Evolutionary conservation across 1,140 invertebrate species (phyloP).

Genomic region (Lanistes nyassanus): DNA sequence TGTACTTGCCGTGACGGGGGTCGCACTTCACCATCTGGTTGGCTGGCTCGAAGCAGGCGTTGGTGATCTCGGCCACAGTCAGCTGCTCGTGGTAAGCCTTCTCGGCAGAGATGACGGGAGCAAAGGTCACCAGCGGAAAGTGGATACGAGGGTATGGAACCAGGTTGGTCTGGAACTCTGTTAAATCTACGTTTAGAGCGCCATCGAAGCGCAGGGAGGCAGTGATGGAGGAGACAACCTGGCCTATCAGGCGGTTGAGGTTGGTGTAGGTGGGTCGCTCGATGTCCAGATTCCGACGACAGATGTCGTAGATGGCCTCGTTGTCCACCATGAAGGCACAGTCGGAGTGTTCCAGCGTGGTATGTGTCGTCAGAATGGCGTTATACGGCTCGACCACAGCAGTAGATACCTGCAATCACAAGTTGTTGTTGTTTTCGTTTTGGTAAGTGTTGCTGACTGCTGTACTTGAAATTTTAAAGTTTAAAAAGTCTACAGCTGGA

Average conservation of each 20-base stretch:
- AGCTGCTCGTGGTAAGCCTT: conserved; percentile 60
- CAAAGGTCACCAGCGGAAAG: conserved; percentile 46
- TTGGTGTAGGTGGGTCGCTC: conserved; percentile 74
- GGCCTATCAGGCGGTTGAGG: conserved; percentile 52
- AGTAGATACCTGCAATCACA: conserved; percentile 51
- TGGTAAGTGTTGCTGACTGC: background rate
- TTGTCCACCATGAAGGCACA: conserved; percentile 78
- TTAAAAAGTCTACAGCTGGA: background rate
- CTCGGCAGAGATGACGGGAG: conserved; percentile 46
- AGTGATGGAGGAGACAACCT: background rate
- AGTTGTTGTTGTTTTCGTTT: conserved; percentile 27
- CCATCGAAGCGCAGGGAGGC: conserved; percentile 66
- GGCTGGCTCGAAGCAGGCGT: conserved; percentile 80
- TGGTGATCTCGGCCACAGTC: conserved; percentile 80
- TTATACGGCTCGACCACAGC: conserved; percentile 56
- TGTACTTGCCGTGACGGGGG: conserved; percentile 85
- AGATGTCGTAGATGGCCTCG: conserved; percentile 92
- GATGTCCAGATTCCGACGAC: conserved; percentile 85
- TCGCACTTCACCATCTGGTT: conserved; percentile 93
- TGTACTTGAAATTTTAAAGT: background rate
- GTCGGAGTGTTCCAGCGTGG: conserved; percentile 55
- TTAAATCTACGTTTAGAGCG: conserved; percentile 54
- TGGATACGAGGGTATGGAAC: conserved; percentile 53
- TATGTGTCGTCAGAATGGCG: conserved; percentile 39
- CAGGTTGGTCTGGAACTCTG: conserved; percentile 70